These are phyloP conservation scores for Augochlorella aurata DNA, from an alignment of 2,888 invertebrate genomes.

Conservation along the genomic window DNA sequence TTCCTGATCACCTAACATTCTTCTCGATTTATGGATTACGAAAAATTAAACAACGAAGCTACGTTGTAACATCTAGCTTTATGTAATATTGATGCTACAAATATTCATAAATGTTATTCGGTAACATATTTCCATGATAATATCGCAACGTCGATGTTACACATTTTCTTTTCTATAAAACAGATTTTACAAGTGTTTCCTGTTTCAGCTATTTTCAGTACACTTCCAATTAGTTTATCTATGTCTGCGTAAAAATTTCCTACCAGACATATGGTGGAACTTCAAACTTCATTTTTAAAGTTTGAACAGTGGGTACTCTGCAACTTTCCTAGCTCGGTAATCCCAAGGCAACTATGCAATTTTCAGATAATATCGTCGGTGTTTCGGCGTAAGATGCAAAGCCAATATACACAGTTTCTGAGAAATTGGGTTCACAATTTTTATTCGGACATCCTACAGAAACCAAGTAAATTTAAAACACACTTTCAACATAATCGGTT, in stretches of 20 bases:
- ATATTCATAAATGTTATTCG: too few species aligned
- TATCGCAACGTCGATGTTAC: too few species aligned
- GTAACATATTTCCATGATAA: too few species aligned
- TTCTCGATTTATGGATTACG: too few species aligned
- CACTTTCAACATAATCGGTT: too few species aligned
- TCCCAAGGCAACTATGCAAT: conserved; percentile 7
- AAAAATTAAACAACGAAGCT: too few species aligned
- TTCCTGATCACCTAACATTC: too few species aligned
- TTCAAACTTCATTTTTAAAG: background rate
- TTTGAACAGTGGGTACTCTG: background rate
- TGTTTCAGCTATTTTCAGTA: too few species aligned
- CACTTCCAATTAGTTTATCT: background rate
- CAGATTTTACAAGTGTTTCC: too few species aligned
- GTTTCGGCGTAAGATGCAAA: background rate
- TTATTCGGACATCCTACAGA: background rate
- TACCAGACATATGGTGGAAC: background rate
- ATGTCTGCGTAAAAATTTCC: background rate
- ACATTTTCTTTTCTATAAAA: too few species aligned
- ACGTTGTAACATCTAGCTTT: too few species aligned
- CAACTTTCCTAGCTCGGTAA: background rate
- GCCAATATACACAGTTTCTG: background rate
- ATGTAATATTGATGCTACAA: too few species aligned
- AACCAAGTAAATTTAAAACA: background rate
- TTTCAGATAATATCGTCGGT: background rate
- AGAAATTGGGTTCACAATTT: background rate